Evolutionary conservation across 2,888 invertebrate species (phyloP).

Genomic region (Diabrotica balteata): DNA sequence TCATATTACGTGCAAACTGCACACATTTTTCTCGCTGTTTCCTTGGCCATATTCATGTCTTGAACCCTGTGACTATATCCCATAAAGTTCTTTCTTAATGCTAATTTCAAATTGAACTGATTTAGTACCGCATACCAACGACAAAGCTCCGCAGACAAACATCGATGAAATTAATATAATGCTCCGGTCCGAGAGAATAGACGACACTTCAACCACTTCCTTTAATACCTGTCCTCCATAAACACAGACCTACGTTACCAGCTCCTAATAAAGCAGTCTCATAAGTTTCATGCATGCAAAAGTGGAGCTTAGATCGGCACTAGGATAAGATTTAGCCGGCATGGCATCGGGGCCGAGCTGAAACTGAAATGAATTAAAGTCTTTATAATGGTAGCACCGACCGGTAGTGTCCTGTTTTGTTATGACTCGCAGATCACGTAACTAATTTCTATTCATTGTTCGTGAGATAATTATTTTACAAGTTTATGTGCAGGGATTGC

Average conservation of each 20-base stretch:
- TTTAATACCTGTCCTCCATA: constrained; percentile 1
- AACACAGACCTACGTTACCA: background rate
- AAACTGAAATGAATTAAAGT: constrained; percentile 8
- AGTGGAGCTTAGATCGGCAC: background rate
- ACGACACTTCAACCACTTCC: background rate
- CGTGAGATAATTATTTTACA: background rate
- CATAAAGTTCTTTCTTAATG: no score
- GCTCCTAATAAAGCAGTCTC: background rate
- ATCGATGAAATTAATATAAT: background rate
- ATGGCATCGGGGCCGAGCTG: background rate
- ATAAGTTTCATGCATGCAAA: constrained; percentile 3
- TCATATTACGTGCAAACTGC: no score
- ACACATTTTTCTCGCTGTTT: no score
- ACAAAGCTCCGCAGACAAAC: background rate
- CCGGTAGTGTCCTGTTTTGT: constrained; percentile 1
- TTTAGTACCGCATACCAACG: background rate
- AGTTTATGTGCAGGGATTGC: background rate
- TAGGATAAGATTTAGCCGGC: constrained; percentile 3
- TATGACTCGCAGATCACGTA: constrained; percentile 9
- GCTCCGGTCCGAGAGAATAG: background rate
- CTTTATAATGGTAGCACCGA: constrained; percentile 1
- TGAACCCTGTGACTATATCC: no score
- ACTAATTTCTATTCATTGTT: constrained; percentile 12
- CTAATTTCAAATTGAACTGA: no score
- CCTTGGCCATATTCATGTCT: no score